Base-by-base conservation (phyloP, 2,113 vertebrate genomes). In the Etia nguti region DNA sequence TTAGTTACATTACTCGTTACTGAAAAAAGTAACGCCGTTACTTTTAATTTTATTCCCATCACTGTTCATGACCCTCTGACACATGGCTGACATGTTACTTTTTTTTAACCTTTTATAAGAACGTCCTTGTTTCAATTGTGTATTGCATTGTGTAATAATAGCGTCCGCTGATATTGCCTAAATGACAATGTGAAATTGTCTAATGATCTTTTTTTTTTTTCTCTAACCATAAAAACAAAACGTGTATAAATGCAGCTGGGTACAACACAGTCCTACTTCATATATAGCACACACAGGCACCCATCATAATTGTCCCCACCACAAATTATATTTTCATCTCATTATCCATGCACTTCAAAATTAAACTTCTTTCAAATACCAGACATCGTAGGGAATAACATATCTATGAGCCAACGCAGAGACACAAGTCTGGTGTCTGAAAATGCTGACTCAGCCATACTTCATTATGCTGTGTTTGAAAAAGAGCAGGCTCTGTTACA, bases 401-500 rank as follows among this genome's bases (percentile, higher is more conserved):
- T 55, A 81, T 8, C 7, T 15, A 83, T 6, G 59, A 81, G 84
- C 84, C 85, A 83, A 84, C 9, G 29, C 20, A 85, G 85, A 90
- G 82, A 91, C 86, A 79, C 86, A 86, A 89, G 87, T 75, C 82
- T 90, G 90, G 77, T 82, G 83, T 82, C 57, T 81, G 57, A 90
- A 89, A 62, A 82, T 87, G 90, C 91, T 86, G 88, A 94, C 75
- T 90, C 86, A 89, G 87, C 88, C 16, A 11, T 82, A 62, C 56
- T 85, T 86, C 79, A 81, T 85, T 75, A 84, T 8, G 60, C 68
- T 54, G 83, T 8, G 62, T 88, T 65, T 94, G 88, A 93, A 89
- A 91, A 87, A 91, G 73, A 90, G 82, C 86, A 92, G 83, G 62
- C 84, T 75, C 79, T 62, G 82, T 36, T 83, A 73, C 84, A 77